A percentile compares a stretch with the other conserved stretches of the same genome.
phyloP scores from a whole-genome alignment of 1,140 invertebrate genomes.

The Glomeris maerens region DNA sequence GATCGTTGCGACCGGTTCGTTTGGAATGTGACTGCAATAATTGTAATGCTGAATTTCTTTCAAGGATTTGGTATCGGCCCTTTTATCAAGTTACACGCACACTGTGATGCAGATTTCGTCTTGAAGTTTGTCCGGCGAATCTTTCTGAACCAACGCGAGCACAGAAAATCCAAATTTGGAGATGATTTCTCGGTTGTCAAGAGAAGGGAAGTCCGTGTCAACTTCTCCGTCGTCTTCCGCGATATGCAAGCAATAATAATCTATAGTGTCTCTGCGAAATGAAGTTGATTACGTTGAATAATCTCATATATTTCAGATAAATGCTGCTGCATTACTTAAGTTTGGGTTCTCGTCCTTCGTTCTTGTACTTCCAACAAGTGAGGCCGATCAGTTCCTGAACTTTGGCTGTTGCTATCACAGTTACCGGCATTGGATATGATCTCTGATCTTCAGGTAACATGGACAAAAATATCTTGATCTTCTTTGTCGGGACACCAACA shows the following conservation, averaged over 20 bases:
- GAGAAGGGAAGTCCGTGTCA: slow-evolving; percentile 77
- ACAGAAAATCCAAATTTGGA: slow-evolving; percentile 83
- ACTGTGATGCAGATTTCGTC: slow-evolving; percentile 9
- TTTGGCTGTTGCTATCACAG: slow-evolving; percentile 64
- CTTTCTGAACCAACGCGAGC: slow-evolving; percentile 63
- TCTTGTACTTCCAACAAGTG: slow-evolving; percentile 56
- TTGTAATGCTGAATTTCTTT: slow-evolving; percentile 14
- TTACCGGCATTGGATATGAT: slow-evolving; percentile 67
- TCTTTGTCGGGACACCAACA: slow-evolving; percentile 56
- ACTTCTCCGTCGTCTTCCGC: slow-evolving; percentile 96
- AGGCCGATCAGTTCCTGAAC: slow-evolving; percentile 86
- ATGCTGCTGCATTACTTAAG: slow-evolving; percentile 26
- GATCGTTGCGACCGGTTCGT: slow-evolving; percentile 33
- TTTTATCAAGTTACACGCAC: slow-evolving; percentile 8
- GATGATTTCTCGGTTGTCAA: slow-evolving; percentile 72
- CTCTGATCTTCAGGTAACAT: slow-evolving; percentile 64
- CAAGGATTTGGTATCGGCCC: slow-evolving; percentile 5
- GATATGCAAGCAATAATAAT: slow-evolving; percentile 69
- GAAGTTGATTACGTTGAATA: slow-evolving; percentile 16
- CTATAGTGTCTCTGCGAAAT: slow-evolving; percentile 33
- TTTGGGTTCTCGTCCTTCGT: slow-evolving; percentile 33
- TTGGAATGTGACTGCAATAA: too few relatives aligned
- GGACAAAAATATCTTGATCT: slow-evolving; percentile 60
- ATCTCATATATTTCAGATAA: neutral
- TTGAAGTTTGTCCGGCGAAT: slow-evolving; percentile 10